Conservation (phyloP, 1,140 invertebrate genomes). For the Eufriesea mexicana region DNA sequence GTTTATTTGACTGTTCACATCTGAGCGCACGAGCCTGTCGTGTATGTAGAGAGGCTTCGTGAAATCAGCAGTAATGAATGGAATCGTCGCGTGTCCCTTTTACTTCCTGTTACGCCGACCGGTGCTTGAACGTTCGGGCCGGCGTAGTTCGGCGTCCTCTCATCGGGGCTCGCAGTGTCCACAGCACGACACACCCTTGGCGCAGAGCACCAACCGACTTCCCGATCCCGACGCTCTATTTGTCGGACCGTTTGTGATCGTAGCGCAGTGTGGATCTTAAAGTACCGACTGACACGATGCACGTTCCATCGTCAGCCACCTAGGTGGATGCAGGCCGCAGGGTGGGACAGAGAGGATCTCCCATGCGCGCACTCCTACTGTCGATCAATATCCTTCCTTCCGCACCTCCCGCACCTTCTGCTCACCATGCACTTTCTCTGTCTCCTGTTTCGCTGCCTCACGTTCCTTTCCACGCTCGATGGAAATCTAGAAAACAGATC, state of each 20-base stretch:
- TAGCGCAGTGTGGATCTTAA: conserved; percentile 41
- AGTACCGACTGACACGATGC: conserved; percentile 57
- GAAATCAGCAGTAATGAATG: conserved; percentile 21
- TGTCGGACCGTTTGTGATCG: conserved; percentile 34
- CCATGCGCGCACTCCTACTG: conserved; percentile 67
- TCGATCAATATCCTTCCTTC: conserved; percentile 79
- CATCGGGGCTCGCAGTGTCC: conserved; percentile 15
- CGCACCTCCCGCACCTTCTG: conserved; percentile 58
- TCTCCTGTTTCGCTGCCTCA: conserved; percentile 25
- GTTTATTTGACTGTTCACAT: conserved; percentile 15
- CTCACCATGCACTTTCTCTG: conserved; percentile 39
- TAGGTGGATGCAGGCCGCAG: conserved; percentile 48
- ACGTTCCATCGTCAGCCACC: conserved; percentile 52
- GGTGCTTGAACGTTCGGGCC: conserved; percentile 30
- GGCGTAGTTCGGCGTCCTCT: conserved; percentile 21
- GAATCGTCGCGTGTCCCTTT: conserved; percentile 36
- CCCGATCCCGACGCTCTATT: conserved; percentile 30
- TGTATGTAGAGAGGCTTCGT: neutral
- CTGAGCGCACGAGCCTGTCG: too few relatives aligned
- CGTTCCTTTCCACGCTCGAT: conserved; percentile 32
- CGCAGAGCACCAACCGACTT: conserved; percentile 54
- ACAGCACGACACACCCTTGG: conserved; percentile 59
- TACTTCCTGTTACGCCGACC: conserved; percentile 36
- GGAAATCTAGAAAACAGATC: conserved; percentile 43
- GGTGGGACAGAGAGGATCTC: conserved; percentile 62